These are phyloP conservation scores for Cactoblastis cactorum DNA, from an alignment of 2,888 invertebrate genomes.

Conservation along the genomic window DNA sequence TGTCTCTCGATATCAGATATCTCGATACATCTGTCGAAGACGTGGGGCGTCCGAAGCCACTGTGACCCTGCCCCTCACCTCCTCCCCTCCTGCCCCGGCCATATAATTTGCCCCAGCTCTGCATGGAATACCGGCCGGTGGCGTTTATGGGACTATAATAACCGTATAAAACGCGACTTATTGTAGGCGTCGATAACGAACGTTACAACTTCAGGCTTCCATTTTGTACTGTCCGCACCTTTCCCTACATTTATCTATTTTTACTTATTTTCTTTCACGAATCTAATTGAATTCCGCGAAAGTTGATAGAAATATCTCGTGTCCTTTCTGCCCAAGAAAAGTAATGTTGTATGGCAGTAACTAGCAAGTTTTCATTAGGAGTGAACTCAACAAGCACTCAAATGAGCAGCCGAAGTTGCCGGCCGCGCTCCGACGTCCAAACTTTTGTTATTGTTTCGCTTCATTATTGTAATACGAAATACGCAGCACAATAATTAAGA, in stretches of 20 bases:
- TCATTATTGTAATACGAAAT: conserved; percentile 78
- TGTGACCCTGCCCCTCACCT: conserved; percentile 27
- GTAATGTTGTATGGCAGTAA: conserved; percentile 58
- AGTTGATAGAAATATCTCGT: conserved; percentile 32
- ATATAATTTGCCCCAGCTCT: conserved; percentile 75
- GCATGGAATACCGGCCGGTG: conserved; percentile 78
- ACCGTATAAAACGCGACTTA: conserved; percentile 79
- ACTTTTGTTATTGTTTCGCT: conserved; percentile 77
- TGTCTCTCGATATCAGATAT: conserved; percentile 2
- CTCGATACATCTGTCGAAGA: conserved; percentile 1
- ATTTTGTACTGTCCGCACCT: conserved; percentile 42
- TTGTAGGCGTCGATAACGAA: conserved; percentile 76
- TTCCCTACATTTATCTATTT: conserved; percentile 37
- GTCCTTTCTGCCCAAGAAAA: conserved; percentile 52
- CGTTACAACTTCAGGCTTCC: conserved; percentile 65
- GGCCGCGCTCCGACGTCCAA: conserved; percentile 61
- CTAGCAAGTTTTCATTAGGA: conserved; percentile 74
- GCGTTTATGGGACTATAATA: conserved; percentile 78
- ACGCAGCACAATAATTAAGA: conserved; percentile 74
- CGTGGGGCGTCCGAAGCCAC: conserved; percentile 63
- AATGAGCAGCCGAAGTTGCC: conserved; percentile 67
- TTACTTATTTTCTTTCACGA: conserved; percentile 36
- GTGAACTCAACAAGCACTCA: conserved; percentile 69
- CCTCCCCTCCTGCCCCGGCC: conserved; percentile 49
- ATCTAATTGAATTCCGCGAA: conserved; percentile 35